Evolutionary conservation across 1,140 invertebrate species (phyloP).

Genomic region (Elysia chlorotica): DNA sequence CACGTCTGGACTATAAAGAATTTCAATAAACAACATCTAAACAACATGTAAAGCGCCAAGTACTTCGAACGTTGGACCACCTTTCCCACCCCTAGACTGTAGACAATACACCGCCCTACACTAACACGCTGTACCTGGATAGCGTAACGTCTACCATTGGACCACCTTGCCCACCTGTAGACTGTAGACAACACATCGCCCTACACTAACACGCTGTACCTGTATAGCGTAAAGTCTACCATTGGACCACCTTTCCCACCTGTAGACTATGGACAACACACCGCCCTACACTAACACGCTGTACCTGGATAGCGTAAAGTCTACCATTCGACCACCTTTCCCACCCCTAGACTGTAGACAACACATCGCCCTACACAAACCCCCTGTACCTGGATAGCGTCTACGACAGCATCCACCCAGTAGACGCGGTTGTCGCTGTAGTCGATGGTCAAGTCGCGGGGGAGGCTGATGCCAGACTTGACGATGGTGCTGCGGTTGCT

Average conservation of each 20-base stretch:
- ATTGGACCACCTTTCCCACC: background rate
- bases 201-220: too few species aligned
- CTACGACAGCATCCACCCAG: slow-evolving; percentile 94
- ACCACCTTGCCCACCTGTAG: too few species aligned
- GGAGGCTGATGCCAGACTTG: slow-evolving; percentile 86
- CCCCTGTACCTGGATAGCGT: slow-evolving; percentile 81
- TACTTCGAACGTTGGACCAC: too few species aligned
- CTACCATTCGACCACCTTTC: background rate
- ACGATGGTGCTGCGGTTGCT: slow-evolving; percentile 86
- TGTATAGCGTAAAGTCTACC: background rate
- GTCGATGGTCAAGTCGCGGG: slow-evolving; percentile 92
- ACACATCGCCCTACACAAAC: background rate
- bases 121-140: too few species aligned
- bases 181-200: too few species aligned
- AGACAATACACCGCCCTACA: too few species aligned
- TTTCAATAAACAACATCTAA: too few species aligned
- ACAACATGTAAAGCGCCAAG: too few species aligned
- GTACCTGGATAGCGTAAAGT: background rate
- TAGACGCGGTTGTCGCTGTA: slow-evolving; percentile 93
- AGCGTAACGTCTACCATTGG: too few species aligned
- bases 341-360: background rate
- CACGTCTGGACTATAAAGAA: too few species aligned
- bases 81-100: too few species aligned
- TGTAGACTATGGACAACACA: background rate
- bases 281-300: background rate